These are phyloP conservation scores for Spisula solida DNA, from an alignment of 2,888 invertebrate genomes.

Conservation along the genomic window DNA sequence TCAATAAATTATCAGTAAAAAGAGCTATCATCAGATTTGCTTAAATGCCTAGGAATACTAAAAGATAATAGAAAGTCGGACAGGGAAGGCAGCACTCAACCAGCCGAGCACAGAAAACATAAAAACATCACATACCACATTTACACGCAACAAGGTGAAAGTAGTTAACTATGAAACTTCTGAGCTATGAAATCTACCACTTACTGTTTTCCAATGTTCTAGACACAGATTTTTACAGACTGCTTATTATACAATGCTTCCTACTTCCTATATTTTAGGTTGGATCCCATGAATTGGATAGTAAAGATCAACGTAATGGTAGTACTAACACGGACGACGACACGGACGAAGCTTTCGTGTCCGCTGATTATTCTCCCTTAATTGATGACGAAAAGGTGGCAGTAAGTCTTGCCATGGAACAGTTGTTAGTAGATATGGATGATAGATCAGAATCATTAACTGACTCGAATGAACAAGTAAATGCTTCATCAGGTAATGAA, in stretches of 20 bases:
- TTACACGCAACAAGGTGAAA: no score
- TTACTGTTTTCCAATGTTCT: no score
- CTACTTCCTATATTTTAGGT: slow-evolving; percentile 53
- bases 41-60: no score
- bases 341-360: slow-evolving; percentile 67
- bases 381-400: slow-evolving; percentile 76
- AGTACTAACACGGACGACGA: slow-evolving; percentile 69
- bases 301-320: slow-evolving; percentile 36
- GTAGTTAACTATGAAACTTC: no score
- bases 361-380: slow-evolving; percentile 65
- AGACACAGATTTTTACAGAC: no score
- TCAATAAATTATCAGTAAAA: no score
- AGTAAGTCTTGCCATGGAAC: slow-evolving; percentile 79
- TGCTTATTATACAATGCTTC: neutral
- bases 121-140: no score
- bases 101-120: no score
- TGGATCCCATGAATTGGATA: slow-evolving; percentile 61
- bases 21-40: no score
- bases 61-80: no score
- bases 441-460: slow-evolving; percentile 74
- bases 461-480: slow-evolving; percentile 59
- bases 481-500: slow-evolving; percentile 51
- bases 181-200: no score
- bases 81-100: no score
- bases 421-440: slow-evolving; percentile 79